Evolutionary conservation across 2,888 invertebrate genomes (phyloP), one percentile per base, ranked within the genome.

Genomic region (Drymonia ruficornis): DNA sequence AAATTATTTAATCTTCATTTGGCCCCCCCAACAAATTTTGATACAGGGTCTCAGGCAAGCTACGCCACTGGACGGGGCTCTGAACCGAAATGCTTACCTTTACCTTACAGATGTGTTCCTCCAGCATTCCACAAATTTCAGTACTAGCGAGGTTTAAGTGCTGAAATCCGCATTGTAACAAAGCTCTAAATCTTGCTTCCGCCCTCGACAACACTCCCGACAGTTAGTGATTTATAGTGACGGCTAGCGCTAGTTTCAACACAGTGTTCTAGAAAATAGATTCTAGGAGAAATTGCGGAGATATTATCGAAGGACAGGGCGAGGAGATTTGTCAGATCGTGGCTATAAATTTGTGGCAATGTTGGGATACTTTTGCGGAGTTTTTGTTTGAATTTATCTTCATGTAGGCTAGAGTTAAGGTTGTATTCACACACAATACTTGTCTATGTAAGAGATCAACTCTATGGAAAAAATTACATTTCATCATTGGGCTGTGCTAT

Each of bases 161-260:
- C 55, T 71, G 57, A 65, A 65, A 60, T 58, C 52, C 50, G 52
- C 46, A 48, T 48, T 43, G 61, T 50, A 52, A 38, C 54, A 45
- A 23, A 61, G 66, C 70, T 60, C 53, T 71, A 71, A 71, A 71
- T 71, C 71, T 72, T 56, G 8, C 52, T 28, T n/a, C 42, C 15
- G 40, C 46, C 13, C 18, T 46, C 62, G 58, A 38, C 49, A 49
- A 62, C 67, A 54, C 23, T 46, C 34, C 44, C 2, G 63, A 64
- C 65, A 63, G 65, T 56, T 55, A 53, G 49, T 72, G 70, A 70
- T 72, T 72, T 70, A 70, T 69, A 50, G 56, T 50, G 60, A 62
- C 59, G 44, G 45, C 36, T 47, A 54, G 48, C 50, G 61, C 56
- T 52, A 59, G 54, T 49, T 55, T 43, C 40, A 55, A 42, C 45